Conservation (phyloP, 2,113 vertebrate genomes). For the Lathamus discolor region DNA sequence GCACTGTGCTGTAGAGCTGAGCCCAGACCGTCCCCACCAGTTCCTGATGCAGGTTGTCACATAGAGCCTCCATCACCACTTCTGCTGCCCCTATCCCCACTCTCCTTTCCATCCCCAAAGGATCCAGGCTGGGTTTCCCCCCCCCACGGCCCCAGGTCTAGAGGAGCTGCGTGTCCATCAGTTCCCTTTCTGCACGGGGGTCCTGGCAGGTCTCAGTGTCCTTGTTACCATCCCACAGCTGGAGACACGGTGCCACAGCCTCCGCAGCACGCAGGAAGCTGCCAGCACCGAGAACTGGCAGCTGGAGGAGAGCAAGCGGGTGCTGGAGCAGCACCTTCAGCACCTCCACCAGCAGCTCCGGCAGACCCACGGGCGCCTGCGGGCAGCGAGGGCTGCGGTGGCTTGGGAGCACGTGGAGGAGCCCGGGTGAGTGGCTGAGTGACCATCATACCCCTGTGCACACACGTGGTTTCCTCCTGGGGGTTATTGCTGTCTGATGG, state of each 20-base stretch:
- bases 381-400: background rate
- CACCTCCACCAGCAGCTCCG: slow-evolving; percentile 68
- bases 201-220: background rate
- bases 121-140: background rate
- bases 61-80: background rate
- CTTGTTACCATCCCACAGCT: slow-evolving; percentile 38
- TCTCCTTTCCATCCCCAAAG: background rate
- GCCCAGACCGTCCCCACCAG: accelerated
- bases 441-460: accelerated
- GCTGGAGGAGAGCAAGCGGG: slow-evolving; percentile 57
- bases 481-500: background rate
- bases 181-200: accelerated
- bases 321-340: slow-evolving; percentile 62
- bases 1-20: background rate
- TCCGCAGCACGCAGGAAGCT: slow-evolving; percentile 35
- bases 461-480: accelerated
- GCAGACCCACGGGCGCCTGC: slow-evolving; percentile 51
- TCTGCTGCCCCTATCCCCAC: background rate
- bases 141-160: accelerated
- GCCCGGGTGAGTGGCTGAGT: slow-evolving; percentile 13
- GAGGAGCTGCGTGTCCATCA: background rate
- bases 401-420: slow-evolving; percentile 18
- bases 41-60: background rate
- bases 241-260: slow-evolving; percentile 61
- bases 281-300: slow-evolving; percentile 45